Evolutionary conservation across 2,888 invertebrate genomes (phyloP).

Genomic region (Acanthosoma haemorrhoidale): DNA sequence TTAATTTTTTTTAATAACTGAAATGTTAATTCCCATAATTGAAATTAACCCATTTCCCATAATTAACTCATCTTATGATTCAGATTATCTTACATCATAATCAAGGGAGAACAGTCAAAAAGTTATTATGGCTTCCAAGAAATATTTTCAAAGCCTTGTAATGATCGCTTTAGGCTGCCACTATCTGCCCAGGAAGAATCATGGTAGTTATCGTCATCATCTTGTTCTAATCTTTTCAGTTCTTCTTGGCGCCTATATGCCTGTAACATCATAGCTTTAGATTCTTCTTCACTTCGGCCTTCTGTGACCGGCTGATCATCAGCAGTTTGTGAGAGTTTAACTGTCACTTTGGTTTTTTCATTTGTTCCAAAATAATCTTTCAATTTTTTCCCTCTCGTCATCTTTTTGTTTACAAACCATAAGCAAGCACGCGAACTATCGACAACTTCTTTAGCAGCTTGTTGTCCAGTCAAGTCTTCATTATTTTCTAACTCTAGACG

Average conservation of each 20-base stretch:
- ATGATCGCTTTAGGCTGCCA: constrained; percentile 71
- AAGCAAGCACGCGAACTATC: constrained; percentile 59
- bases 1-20: too few species aligned
- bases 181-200: constrained; percentile 87
- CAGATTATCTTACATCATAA: too few species aligned
- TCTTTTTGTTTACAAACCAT: constrained; percentile 90
- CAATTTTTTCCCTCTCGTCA: constrained; percentile 55
- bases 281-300: constrained; percentile 73
- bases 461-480: constrained; percentile 81
- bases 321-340: constrained; percentile 64
- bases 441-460: constrained; percentile 51
- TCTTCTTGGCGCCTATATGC: constrained; percentile 78
- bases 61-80: too few species aligned
- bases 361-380: constrained; percentile 61
- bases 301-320: constrained; percentile 83
- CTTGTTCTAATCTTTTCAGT: constrained; percentile 75
- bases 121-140: constrained; percentile 56
- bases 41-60: too few species aligned
- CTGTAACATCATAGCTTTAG: constrained; percentile 81
- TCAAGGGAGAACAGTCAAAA: too few species aligned
- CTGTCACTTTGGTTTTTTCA: constrained; percentile 77
- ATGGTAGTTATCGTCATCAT: constrained; percentile 83
- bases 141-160: constrained; percentile 73
- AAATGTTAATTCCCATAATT: too few species aligned
- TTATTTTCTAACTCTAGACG: constrained; percentile 83